Conservation (phyloP, 2,888 invertebrate genomes). For the Aproaerema taeniolella region DNA sequence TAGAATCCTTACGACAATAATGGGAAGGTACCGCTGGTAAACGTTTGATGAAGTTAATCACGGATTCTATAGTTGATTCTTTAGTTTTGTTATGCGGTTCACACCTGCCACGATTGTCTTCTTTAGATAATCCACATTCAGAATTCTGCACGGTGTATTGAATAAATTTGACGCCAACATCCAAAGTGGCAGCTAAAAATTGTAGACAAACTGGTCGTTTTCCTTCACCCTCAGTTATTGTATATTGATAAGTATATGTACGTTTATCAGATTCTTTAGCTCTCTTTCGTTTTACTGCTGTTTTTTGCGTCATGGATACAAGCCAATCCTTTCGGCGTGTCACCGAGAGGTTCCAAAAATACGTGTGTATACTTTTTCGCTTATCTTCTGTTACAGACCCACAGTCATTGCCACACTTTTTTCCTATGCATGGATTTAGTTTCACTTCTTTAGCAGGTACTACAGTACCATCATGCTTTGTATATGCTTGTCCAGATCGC, state of each 20-base stretch:
- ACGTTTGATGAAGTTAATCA: constrained; percentile 19
- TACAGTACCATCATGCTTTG: constrained; percentile 5
- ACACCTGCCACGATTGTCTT: constrained; percentile 19
- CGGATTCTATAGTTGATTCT: constrained; percentile 4
- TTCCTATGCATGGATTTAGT: no score
- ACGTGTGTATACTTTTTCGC: constrained; percentile 14
- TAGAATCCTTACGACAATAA: no score
- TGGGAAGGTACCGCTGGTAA: constrained; percentile 23
- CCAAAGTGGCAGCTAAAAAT: constrained; percentile 18
- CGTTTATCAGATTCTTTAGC: constrained; percentile 10
- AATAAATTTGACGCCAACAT: constrained; percentile 14
- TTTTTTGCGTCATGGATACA: constrained; percentile 10
- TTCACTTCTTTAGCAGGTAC: constrained; percentile 4
- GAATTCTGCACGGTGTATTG: constrained; percentile 13
- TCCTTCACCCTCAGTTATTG: constrained; percentile 21
- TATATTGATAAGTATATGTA: constrained; percentile 13
- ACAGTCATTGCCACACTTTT: constrained; percentile 22
- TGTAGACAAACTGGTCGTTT: constrained; percentile 16
- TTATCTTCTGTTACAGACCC: constrained; percentile 14
- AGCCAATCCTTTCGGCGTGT: constrained; percentile 16
- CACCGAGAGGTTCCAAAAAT: constrained; percentile 15
- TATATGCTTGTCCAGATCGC: constrained; percentile 8
- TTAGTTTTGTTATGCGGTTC: constrained; percentile 19
- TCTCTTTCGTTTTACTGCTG: constrained; percentile 15
- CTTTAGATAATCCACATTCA: constrained; percentile 12